These are phyloP conservation scores for Parascotia fuliginaria DNA, from an alignment of 2,888 invertebrate genomes.

Conservation along the genomic window DNA sequence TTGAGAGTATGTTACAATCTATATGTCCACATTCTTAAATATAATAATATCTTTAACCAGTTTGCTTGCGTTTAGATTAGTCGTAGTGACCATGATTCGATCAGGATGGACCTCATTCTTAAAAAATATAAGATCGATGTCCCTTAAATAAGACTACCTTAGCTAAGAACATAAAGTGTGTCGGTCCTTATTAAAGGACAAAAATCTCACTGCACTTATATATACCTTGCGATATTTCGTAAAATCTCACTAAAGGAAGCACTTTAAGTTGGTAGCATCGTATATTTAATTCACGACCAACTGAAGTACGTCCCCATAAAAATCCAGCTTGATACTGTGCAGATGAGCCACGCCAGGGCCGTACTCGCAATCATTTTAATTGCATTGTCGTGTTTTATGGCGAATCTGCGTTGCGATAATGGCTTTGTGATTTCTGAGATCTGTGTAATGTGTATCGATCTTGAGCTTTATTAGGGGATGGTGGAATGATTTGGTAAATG, in stretches of 20 bases:
- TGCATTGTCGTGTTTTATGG: slow-evolving; percentile 81
- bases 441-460: slow-evolving; percentile 57
- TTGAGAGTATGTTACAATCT: too few relatives aligned
- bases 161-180: neutral
- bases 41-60: too few relatives aligned
- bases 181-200: slow-evolving; percentile 6
- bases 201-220: slow-evolving; percentile 29
- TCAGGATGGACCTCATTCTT: too few relatives aligned
- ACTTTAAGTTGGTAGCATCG: slow-evolving; percentile 78
- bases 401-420: slow-evolving; percentile 82
- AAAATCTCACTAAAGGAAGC: slow-evolving; percentile 80
- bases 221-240: slow-evolving; percentile 69
- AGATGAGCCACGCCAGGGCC: slow-evolving; percentile 79
- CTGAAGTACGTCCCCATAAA: slow-evolving; percentile 83
- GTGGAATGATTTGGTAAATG: slow-evolving; percentile 25
- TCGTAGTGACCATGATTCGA: too few relatives aligned
- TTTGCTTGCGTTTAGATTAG: too few relatives aligned
- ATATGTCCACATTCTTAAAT: too few relatives aligned
- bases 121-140: too few relatives aligned
- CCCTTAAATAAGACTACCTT: too few relatives aligned
- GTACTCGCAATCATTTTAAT: slow-evolving; percentile 78
- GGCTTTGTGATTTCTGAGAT: slow-evolving; percentile 53
- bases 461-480: slow-evolving; percentile 37
- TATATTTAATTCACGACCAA: slow-evolving; percentile 82
- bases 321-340: slow-evolving; percentile 82